These are phyloP conservation scores for Galbula dea DNA, from an alignment of 2,113 vertebrate species.

Conservation along the genomic window DNA sequence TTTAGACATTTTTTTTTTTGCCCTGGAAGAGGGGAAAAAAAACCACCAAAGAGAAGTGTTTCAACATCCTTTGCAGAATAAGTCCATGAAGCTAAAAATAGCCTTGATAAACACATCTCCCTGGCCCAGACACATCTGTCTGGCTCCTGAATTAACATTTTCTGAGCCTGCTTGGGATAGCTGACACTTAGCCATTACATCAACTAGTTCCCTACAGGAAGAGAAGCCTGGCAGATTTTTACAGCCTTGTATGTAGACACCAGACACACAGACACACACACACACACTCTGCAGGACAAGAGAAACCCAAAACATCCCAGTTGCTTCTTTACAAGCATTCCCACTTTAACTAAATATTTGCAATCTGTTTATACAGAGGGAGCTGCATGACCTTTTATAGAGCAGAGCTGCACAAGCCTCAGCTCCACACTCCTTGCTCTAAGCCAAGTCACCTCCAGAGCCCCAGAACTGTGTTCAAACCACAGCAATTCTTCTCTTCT, in stretches of 20 bases:
- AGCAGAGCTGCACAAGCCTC: background rate
- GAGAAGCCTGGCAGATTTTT: background rate
- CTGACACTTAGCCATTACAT: background rate
- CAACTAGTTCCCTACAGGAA: background rate
- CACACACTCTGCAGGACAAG: background rate
- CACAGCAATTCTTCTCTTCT: background rate
- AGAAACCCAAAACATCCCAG: background rate
- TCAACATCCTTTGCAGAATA: background rate
- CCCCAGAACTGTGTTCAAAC: background rate
- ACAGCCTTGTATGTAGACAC: background rate
- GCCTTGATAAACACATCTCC: background rate
- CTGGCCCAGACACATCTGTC: background rate
- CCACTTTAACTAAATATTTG: slow-evolving; percentile 25
- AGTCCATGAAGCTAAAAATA: background rate
- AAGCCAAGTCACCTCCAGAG: background rate
- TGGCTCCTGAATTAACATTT: background rate
- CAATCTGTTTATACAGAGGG: background rate
- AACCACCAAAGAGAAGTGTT: background rate
- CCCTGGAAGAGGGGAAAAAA: background rate
- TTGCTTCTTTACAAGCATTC: slow-evolving; percentile 1
- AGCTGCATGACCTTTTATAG: slow-evolving; percentile 30
- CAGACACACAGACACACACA: background rate
- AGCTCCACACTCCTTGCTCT: background rate
- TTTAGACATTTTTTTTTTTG: no score
- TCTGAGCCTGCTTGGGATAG: background rate